phyloP scores from a whole-genome alignment of 2,113 vertebrate species.

The Gavialis gangeticus region DNA sequence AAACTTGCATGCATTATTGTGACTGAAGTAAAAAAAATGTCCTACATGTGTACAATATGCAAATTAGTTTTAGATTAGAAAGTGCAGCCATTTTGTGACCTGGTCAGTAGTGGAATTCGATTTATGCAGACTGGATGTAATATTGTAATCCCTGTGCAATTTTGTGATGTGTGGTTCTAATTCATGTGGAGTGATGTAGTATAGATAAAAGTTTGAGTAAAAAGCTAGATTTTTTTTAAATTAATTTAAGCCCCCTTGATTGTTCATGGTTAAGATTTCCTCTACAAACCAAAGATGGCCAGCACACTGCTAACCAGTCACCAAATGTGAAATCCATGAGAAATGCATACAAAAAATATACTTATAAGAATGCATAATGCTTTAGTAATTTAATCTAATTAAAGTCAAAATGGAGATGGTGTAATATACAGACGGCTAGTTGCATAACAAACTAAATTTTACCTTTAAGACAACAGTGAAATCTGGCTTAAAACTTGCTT shows the following conservation, averaged over 20 bases:
- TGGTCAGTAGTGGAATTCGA: conserved; percentile 88
- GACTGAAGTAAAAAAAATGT: conserved; percentile 89
- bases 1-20: conserved; percentile 96
- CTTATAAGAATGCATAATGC: conserved; percentile 67
- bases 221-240: conserved; percentile 65
- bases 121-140: conserved; percentile 92
- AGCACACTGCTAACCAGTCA: conserved; percentile 89
- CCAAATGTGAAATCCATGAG: conserved; percentile 82
- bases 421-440: conserved; percentile 84
- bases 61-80: conserved; percentile 94
- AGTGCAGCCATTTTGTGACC: conserved; percentile 90
- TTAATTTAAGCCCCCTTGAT: conserved; percentile 83
- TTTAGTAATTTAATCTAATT: conserved; percentile 78
- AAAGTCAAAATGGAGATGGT: conserved; percentile 91
- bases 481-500: conserved; percentile 79
- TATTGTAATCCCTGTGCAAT: conserved; percentile 95
- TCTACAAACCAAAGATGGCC: conserved; percentile 90
- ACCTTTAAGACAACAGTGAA: conserved; percentile 82
- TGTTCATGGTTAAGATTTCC: conserved; percentile 84
- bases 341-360: conserved; percentile 74
- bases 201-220: conserved; percentile 83
- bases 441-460: conserved; percentile 80
- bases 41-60: conserved; percentile 92
- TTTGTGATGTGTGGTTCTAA: conserved; percentile 92
- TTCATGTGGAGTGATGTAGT: conserved; percentile 88